Evolutionary conservation across 2,113 vertebrate species (phyloP).

Genomic region (Channa maculata): DNA sequence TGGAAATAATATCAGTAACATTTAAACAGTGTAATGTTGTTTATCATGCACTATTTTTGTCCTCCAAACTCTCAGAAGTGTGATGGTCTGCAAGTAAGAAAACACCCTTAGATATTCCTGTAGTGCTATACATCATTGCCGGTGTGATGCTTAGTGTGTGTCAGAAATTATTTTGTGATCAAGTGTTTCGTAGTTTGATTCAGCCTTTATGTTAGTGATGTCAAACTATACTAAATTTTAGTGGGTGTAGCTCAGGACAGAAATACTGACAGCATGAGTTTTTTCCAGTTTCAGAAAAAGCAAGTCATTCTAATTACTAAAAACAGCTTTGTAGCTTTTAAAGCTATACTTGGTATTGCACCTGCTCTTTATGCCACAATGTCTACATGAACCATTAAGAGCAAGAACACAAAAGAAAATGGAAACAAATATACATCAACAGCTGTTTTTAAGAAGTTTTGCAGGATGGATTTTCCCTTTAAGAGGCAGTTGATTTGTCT

Average conservation of each 20-base stretch:
- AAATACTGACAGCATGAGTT: background rate
- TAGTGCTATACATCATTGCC: background rate
- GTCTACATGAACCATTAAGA: background rate
- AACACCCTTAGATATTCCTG: background rate
- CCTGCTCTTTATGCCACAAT: background rate
- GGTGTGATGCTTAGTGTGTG: background rate
- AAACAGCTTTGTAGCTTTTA: background rate
- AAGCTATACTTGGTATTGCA: background rate
- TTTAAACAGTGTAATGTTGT: background rate
- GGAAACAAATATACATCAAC: background rate
- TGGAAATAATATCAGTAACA: background rate
- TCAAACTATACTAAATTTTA: background rate
- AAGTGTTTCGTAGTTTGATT: slow-evolving; percentile 23
- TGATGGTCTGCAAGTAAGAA: slow-evolving; percentile 12
- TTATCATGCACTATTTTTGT: background rate
- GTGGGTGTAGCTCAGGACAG: background rate
- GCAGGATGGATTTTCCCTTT: slow-evolving; percentile 52
- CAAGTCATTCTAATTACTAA: background rate
- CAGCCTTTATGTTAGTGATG: background rate
- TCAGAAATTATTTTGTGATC: background rate
- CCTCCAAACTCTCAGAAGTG: background rate
- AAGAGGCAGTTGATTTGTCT: slow-evolving; percentile 37
- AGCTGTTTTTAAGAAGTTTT: slow-evolving; percentile 19
- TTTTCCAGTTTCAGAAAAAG: background rate
- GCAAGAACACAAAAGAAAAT: slow-evolving; percentile 8